Evolutionary conservation across 2,113 vertebrate species (phyloP).

Genomic region (Corynorhinus townsendii): DNA sequence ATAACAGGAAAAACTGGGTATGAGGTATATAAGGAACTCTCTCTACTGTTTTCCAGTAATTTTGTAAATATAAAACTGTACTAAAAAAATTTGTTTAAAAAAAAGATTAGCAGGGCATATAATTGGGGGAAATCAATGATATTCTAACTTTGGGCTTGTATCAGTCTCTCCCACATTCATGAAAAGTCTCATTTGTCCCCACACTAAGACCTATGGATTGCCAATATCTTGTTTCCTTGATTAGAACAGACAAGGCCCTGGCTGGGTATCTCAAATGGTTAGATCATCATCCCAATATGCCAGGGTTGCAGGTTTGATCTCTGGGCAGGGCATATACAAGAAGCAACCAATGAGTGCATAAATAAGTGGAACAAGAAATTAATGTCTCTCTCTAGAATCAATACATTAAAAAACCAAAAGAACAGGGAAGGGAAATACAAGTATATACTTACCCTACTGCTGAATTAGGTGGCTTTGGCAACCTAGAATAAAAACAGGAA

Average conservation of each 20-base stretch:
- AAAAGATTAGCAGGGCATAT: background rate
- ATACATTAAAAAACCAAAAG: background rate
- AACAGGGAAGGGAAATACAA: constrained; percentile 14
- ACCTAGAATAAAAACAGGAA: constrained; percentile 74
- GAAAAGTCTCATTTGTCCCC: background rate
- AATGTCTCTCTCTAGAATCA: background rate
- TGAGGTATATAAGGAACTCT: background rate
- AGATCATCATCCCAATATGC: no score
- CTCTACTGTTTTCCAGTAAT: background rate
- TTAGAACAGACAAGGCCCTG: background rate
- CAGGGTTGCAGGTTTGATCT: background rate
- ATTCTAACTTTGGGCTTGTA: background rate
- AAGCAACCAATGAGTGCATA: background rate
- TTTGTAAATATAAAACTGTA: background rate
- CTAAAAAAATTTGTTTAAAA: background rate
- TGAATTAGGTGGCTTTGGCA: constrained; percentile 82
- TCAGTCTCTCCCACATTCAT: background rate
- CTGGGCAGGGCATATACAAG: background rate
- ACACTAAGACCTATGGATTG: background rate
- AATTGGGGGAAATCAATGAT: background rate
- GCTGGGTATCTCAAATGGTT: no score
- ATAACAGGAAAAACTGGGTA: background rate
- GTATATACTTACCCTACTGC: constrained; percentile 80
- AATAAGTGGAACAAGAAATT: background rate
- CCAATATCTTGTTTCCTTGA: background rate